phyloP scores from a whole-genome alignment of 1,140 invertebrate species.

The Homarus americanus region DNA sequence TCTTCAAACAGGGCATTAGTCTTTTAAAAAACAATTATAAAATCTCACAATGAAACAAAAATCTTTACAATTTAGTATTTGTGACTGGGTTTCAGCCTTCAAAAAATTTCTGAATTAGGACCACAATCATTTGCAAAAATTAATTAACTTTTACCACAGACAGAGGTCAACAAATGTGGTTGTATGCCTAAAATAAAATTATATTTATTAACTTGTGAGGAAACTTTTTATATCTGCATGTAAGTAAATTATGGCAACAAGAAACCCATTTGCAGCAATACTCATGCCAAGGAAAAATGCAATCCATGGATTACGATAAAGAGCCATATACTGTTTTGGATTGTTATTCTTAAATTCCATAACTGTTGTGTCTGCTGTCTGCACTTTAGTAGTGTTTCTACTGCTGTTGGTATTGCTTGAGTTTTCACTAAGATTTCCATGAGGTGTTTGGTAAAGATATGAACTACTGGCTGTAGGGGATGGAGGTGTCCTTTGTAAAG shows the following conservation, averaged over 20 bases:
- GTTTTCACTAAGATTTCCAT: constrained; percentile 37
- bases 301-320: constrained; percentile 68
- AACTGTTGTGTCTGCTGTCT: not conserved
- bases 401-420: constrained; percentile 7
- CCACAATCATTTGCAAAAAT: not conserved
- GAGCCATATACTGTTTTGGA: not conserved
- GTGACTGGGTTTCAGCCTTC: not conserved
- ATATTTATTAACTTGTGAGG: constrained; percentile 19
- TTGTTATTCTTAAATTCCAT: not conserved
- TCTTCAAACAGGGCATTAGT: not conserved
- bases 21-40: not conserved
- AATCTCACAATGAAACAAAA: not conserved
- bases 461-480: constrained; percentile 41
- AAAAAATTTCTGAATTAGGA: not conserved
- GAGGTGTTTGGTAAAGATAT: constrained; percentile 16
- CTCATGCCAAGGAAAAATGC: constrained; percentile 73
- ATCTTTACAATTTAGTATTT: not conserved
- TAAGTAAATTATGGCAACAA: constrained; percentile 44
- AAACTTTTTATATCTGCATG: constrained; percentile 46
- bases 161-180: not conserved
- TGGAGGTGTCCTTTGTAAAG: constrained; percentile 26
- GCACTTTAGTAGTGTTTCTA: constrained; percentile 11
- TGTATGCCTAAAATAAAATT: not conserved
- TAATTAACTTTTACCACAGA: too few relatives aligned
- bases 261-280: constrained; percentile 68